Evolutionary conservation across 2,888 invertebrate genomes (phyloP), one percentile per base, ranked within the genome.

Genomic region (Epistrophella euchroma): DNA sequence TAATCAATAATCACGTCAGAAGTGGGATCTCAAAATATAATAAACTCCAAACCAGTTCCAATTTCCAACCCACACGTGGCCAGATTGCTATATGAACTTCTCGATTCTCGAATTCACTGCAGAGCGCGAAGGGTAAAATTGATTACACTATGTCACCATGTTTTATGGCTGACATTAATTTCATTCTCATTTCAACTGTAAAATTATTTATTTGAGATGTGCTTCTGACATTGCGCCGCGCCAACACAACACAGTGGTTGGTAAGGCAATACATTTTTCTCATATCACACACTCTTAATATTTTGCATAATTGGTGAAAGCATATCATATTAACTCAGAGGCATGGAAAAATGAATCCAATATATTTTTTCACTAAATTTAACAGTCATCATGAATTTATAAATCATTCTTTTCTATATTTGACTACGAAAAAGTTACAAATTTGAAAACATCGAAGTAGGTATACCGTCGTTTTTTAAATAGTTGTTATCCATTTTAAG

Each of bases 1-100:
- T 85, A 68, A 80, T 85, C 84, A 85, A 85, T 85, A 85, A 80
- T 66, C 62, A 68, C 58, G 84, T 85, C 84, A 68, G 77, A 76
- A 62, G 68, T 70, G 60, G 68, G 58, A 62, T 22, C 52, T 19
- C 45, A 55, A 55, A 62, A 62, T 60, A 43, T 50, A 40, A 43
- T 50, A 40, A n/a, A 62, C 58, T 47, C 35, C 50, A 32, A 47
- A 17, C 47, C 66, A 19, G 22, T 19, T 19, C 28, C 28, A 19
- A 32, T 17, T 22, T 15, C 10, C 10, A 19, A 52, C 52, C 52
- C 40, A 40, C 50, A 74, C 19, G 22, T 60, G 68, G 40, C 60
- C 55, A 72, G 40, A 40, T 55, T 37, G 50, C 6, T 47, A 52
- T 52, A 70, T 22, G 22, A 56, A 71, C 58, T 75, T 56, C 79